phyloP scores from a whole-genome alignment of 2,113 vertebrate genomes.

The Callipepla californica region DNA sequence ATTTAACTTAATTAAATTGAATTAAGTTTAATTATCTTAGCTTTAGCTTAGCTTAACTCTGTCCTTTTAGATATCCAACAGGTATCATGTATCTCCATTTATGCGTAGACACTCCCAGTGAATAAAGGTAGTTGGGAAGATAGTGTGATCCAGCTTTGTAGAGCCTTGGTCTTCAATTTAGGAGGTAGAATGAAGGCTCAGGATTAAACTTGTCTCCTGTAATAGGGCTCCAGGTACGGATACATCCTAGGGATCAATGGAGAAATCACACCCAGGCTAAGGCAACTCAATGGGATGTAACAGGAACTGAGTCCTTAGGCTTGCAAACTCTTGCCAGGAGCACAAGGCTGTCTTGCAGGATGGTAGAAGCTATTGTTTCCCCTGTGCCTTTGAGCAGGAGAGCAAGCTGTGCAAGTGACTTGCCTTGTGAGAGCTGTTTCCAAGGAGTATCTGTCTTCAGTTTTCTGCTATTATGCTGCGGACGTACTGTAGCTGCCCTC shows the following conservation, averaged over 20 bases:
- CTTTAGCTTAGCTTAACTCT: neutral
- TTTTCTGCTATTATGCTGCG: conserved; percentile 5
- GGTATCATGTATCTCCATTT: neutral
- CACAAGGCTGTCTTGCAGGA: neutral
- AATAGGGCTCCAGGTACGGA: neutral
- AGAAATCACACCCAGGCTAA: neutral
- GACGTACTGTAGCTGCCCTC: conserved; percentile 3
- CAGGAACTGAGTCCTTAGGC: neutral
- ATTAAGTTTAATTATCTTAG: neutral
- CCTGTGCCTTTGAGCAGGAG: neutral
- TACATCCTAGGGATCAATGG: fast-evolving
- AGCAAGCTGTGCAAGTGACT: neutral
- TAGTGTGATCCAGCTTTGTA: neutral
- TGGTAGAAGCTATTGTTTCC: neutral
- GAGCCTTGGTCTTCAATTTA: neutral
- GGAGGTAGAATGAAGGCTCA: neutral
- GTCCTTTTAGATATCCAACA: neutral
- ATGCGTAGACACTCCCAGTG: fast-evolving
- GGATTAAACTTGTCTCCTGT: neutral
- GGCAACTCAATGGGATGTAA: neutral
- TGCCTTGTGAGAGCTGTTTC: neutral
- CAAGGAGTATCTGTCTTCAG: neutral
- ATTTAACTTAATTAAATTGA: neutral
- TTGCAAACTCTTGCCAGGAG: neutral
- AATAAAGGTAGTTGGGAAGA: neutral